Evolutionary conservation across 2,888 invertebrate species (phyloP).

Genomic region (Lapara coniferarum): DNA sequence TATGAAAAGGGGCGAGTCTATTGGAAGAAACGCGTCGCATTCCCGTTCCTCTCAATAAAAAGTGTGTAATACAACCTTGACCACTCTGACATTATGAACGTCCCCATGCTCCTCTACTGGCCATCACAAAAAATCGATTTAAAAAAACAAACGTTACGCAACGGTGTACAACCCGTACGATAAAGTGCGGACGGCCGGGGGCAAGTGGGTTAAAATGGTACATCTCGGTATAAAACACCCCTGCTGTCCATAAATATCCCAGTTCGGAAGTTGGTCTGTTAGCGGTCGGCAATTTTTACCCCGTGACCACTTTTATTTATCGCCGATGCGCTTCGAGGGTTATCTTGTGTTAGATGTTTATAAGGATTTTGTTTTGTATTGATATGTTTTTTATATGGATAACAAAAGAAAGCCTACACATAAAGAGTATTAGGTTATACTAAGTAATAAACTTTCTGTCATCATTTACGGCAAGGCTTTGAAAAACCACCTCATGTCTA

Average conservation of each 20-base stretch:
- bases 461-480: too few species aligned
- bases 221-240: conserved; percentile 78
- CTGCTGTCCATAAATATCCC: conserved; percentile 81
- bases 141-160: conserved; percentile 34
- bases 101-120: too few species aligned
- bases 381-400: conserved; percentile 7
- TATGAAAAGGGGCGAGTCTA: too few species aligned
- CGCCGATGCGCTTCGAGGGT: conserved; percentile 61
- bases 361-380: conserved; percentile 26
- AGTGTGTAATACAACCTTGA: too few species aligned
- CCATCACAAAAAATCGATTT: neutral
- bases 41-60: too few species aligned
- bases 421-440: too few species aligned
- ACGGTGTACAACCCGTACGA: conserved; percentile 53
- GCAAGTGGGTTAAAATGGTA: conserved; percentile 81
- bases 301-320: conserved; percentile 73
- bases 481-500: too few species aligned
- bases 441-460: too few species aligned
- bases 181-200: conserved; percentile 78
- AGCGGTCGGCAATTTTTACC: conserved; percentile 74
- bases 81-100: neutral
- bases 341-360: conserved; percentile 43
- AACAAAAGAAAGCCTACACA: neutral
- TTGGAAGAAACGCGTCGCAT: too few species aligned
- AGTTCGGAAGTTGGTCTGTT: conserved; percentile 81